Conservation (phyloP, 2,797 vertebrate species). For the Macropus fuliginosus region DNA sequence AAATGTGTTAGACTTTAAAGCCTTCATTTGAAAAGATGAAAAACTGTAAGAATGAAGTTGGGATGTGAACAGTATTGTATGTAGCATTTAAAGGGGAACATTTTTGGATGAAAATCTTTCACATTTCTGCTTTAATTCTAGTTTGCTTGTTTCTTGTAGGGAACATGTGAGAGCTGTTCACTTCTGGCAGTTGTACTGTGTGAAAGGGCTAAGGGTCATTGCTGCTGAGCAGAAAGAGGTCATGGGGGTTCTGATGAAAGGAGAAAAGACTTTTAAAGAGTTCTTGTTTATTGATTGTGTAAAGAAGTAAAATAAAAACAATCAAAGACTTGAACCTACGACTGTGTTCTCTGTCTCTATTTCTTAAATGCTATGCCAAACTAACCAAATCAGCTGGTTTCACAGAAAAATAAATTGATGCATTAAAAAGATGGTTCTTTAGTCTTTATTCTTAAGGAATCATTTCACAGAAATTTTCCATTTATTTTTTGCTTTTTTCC, state of each 20-base stretch:
- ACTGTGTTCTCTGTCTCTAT: constrained; percentile 58
- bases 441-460: constrained; percentile 57
- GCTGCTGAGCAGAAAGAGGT: constrained; percentile 55
- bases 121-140: constrained; percentile 48
- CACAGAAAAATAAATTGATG: constrained; percentile 60
- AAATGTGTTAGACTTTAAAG: constrained; percentile 57
- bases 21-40: constrained; percentile 63
- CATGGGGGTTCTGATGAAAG: constrained; percentile 72
- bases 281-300: constrained; percentile 72
- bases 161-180: constrained; percentile 41
- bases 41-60: constrained; percentile 54
- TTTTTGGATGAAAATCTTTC: constrained; percentile 62
- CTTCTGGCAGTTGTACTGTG: constrained; percentile 72
- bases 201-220: constrained; percentile 75
- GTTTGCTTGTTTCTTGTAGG: constrained; percentile 55
- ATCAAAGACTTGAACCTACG: constrained; percentile 63
- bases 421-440: constrained; percentile 59
- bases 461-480: constrained; percentile 56
- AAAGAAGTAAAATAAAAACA: constrained; percentile 63
- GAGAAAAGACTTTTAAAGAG: constrained; percentile 59
- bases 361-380: constrained; percentile 75
- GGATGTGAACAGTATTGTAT: constrained; percentile 62
- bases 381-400: constrained; percentile 74
- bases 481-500: constrained; percentile 16
- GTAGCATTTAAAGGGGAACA: constrained; percentile 63